A percentile compares a stretch with the other conserved stretches of the same genome.
These are phyloP conservation scores for Adoxophyes honmai DNA, from an alignment of 1,140 invertebrate species.

Conservation along the genomic window DNA sequence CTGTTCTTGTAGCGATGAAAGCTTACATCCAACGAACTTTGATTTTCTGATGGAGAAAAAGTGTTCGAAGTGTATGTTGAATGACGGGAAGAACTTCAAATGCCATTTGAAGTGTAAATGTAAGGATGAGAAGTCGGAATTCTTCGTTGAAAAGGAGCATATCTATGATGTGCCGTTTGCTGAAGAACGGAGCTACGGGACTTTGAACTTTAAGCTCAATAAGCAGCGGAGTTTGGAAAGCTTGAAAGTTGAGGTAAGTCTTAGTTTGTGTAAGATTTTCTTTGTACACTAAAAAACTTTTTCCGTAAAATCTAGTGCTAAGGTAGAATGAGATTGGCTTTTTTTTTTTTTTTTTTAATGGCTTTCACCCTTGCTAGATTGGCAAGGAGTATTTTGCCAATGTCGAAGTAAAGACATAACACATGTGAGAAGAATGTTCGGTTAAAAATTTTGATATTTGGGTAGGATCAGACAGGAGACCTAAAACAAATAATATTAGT, in stretches of 20 bases:
- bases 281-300: too few species aligned
- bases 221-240: conserved; percentile 59
- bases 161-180: conserved; percentile 61
- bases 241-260: conserved; percentile 41
- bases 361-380: too few species aligned
- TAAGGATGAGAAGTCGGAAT: conserved; percentile 43
- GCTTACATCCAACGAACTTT: conserved; percentile 25
- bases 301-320: too few species aligned
- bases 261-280: too few species aligned
- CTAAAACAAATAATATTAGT: too few species aligned
- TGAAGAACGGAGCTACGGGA: conserved; percentile 43
- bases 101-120: conserved; percentile 68
- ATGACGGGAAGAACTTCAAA: conserved; percentile 55
- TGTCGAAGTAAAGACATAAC: too few species aligned
- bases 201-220: conserved; percentile 43
- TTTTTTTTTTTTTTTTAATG: too few species aligned
- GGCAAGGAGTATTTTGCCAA: too few species aligned
- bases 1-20: conserved; percentile 47
- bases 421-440: too few species aligned
- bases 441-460: too few species aligned
- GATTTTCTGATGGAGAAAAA: conserved; percentile 36
- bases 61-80: conserved; percentile 54
- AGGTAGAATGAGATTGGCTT: too few species aligned
- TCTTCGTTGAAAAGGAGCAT: conserved; percentile 55
- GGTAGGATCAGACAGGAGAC: too few species aligned